These are phyloP conservation scores for Caenorhabditis virilis DNA, from an alignment of 2,888 invertebrate species.

Conservation along the genomic window DNA sequence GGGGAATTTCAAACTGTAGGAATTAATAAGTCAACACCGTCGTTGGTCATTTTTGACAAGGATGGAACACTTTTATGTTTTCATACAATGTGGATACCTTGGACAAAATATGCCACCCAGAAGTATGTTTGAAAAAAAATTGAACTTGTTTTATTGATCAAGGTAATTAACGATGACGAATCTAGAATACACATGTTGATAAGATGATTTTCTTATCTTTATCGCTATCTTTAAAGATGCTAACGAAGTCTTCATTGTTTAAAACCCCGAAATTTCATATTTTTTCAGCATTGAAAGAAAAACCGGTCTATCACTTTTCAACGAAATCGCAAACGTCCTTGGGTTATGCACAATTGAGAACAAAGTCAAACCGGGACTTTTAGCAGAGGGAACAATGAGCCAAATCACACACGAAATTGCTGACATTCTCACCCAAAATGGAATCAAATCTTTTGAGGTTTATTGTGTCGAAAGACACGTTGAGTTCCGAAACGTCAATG, in stretches of 20 bases:
- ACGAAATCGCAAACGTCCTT: conserved; percentile 33
- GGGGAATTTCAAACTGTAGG: conserved; percentile 18
- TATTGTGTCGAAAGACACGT: background rate
- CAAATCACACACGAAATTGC: conserved; percentile 68
- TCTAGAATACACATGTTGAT: too few relatives aligned
- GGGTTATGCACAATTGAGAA: conserved; percentile 46
- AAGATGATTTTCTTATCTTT: conserved; percentile 7
- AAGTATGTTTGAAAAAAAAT: too few relatives aligned
- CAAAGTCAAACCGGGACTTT: conserved; percentile 69
- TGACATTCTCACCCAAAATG: conserved; percentile 67
- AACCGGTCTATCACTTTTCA: conserved; percentile 22
- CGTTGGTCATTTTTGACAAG: conserved; percentile 71
- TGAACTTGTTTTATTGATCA: too few relatives aligned
- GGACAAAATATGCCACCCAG: conserved; percentile 68
- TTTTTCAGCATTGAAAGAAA: conserved; percentile 28
- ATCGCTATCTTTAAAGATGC: background rate
- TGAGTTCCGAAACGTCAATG: background rate
- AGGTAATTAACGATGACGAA: too few relatives aligned
- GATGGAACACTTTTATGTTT: conserved; percentile 72
- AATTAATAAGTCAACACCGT: conserved; percentile 14
- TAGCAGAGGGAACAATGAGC: conserved; percentile 69
- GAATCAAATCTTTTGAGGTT: conserved; percentile 21
- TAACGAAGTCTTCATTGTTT: background rate
- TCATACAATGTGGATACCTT: conserved; percentile 72
- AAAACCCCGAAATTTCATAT: background rate